phyloP scores from a whole-genome alignment of 2,797 vertebrate species.

The Sylvilagus floridanus region DNA sequence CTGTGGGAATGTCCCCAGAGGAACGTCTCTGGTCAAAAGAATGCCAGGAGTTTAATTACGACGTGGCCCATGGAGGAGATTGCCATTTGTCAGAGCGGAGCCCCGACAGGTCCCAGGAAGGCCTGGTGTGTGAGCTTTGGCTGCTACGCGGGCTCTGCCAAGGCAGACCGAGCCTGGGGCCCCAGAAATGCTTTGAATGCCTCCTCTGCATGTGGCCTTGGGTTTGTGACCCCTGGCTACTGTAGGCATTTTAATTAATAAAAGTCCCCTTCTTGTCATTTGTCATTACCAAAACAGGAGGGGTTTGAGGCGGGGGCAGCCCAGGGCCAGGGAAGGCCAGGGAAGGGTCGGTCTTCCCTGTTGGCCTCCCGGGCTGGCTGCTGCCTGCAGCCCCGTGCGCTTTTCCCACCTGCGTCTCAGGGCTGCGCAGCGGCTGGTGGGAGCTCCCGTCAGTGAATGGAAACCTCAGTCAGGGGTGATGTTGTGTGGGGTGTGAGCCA shows the following conservation, averaged over 20 bases:
- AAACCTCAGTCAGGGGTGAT: not conserved
- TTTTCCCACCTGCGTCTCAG: slow-evolving; percentile 45
- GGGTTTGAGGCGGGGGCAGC: slow-evolving; percentile 7
- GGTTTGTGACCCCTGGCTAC: slow-evolving; percentile 74
- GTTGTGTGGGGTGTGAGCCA: not conserved
- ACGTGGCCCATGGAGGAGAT: slow-evolving; percentile 85
- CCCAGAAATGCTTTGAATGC: slow-evolving; percentile 85
- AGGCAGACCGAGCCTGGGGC: slow-evolving; percentile 89
- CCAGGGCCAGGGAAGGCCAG: slow-evolving; percentile 10
- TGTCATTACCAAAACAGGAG: slow-evolving; percentile 81
- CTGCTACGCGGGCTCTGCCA: slow-evolving; percentile 79
- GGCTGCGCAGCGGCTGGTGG: not conserved
- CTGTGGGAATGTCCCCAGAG: slow-evolving; percentile 88
- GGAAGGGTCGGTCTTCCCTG: slow-evolving; percentile 66
- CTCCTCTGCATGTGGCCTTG: slow-evolving; percentile 69
- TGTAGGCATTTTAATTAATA: slow-evolving; percentile 88
- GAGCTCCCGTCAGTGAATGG: accelerated
- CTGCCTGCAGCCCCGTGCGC: not conserved
- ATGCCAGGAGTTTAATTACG: slow-evolving; percentile 93
- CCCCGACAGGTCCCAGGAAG: slow-evolving; percentile 88
- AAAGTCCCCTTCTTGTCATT: slow-evolving; percentile 86
- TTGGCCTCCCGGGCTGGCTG: slow-evolving; percentile 61
- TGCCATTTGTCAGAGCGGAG: slow-evolving; percentile 84
- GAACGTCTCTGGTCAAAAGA: slow-evolving; percentile 87
- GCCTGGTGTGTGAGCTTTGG: slow-evolving; percentile 73